phyloP scores from a whole-genome alignment of 2,113 vertebrate species.

The Gymnogyps californianus region DNA sequence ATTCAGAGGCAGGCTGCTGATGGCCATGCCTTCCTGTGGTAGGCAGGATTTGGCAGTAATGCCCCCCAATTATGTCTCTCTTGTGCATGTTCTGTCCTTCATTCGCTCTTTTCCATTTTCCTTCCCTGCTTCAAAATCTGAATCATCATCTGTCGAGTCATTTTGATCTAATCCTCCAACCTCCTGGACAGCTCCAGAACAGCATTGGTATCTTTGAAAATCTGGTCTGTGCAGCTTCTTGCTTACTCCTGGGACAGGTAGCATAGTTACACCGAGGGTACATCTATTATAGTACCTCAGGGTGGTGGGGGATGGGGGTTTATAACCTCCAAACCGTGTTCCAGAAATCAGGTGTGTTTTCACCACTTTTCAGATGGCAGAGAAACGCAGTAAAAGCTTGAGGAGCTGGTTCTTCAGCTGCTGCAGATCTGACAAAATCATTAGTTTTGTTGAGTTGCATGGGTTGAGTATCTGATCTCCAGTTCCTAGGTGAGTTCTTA shows the following conservation, averaged over 20 bases:
- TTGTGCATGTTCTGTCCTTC: not conserved
- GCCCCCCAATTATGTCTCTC: not conserved
- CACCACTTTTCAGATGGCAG: not conserved
- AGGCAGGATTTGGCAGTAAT: not conserved
- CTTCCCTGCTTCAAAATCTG: not conserved
- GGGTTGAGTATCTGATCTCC: not conserved
- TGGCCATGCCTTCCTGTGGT: not conserved
- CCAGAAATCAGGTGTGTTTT: not conserved
- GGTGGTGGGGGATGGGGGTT: not conserved
- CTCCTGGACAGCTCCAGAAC: not conserved
- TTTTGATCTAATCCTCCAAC: not conserved
- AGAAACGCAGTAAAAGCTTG: not conserved
- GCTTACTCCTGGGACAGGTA: not conserved
- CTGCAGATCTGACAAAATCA: not conserved
- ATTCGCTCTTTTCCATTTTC: not conserved
- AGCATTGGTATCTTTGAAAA: not conserved
- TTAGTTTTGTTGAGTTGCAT: not conserved
- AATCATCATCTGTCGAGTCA: not conserved
- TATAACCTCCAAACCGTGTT: not conserved
- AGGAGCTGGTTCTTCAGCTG: not conserved
- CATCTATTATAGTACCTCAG: not conserved
- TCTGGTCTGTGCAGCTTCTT: not conserved
- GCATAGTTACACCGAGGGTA: fast-evolving
- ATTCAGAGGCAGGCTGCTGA: not conserved
- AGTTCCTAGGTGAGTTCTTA: conserved; percentile 9